phyloP scores from a whole-genome alignment of 2,888 invertebrate genomes.

The Andrena dorsata region DNA sequence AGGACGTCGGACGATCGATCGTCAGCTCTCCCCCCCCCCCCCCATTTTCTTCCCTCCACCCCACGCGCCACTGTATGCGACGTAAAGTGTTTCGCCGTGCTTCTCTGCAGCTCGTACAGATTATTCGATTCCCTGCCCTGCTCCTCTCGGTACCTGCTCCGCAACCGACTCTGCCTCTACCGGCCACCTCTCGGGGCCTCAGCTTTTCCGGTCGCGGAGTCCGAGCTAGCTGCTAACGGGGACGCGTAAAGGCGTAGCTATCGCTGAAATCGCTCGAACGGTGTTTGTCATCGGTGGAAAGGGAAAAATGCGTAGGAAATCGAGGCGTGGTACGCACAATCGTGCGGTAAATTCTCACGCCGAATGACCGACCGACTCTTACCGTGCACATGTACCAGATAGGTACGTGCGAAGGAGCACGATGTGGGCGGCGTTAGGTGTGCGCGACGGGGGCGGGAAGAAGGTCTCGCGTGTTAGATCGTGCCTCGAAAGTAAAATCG shows the following conservation, averaged over 20 bases:
- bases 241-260: constrained; percentile 49
- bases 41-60: no score
- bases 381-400: constrained; percentile 46
- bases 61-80: no score
- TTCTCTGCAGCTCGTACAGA: no score
- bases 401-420: constrained; percentile 60
- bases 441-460: constrained; percentile 73
- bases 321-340: constrained; percentile 77
- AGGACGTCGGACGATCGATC: no score
- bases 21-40: no score
- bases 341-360: constrained; percentile 74
- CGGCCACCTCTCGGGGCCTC: background rate
- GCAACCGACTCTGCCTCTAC: no score
- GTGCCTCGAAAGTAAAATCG: constrained; percentile 60
- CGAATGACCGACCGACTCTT: constrained; percentile 64
- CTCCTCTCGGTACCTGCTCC: no score
- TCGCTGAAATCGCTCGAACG: constrained; percentile 52
- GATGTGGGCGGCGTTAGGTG: constrained; percentile 71
- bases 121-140: no score
- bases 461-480: constrained; percentile 68
- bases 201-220: constrained; percentile 28
- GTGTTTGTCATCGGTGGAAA: constrained; percentile 55
- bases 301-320: constrained; percentile 80
- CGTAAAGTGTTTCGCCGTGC: no score
- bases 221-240: constrained; percentile 10